Base-by-base conservation (phyloP, 1,140 invertebrate species). In the Probaryconus sp. region DNA sequence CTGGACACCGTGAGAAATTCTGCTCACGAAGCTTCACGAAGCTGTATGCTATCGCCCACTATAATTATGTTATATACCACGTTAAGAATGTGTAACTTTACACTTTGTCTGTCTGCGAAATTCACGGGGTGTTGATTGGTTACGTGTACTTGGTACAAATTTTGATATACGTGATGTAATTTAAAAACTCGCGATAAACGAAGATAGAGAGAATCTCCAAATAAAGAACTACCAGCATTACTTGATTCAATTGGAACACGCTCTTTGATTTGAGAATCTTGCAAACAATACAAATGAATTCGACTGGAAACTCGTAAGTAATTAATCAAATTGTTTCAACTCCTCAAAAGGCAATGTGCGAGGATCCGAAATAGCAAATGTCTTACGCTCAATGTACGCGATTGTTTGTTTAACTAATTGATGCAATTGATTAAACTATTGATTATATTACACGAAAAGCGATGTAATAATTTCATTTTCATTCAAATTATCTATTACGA, bases 21-120 rank as follows among this genome's bases (percentile, higher is more conserved):
- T 9, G 42, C 17, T 31, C 63, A 56, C 63, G 63, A 67, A 67
- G 42, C 43, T 40, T 20, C n/a, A n/a, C n/a, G n/a, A 43, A 42
- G 37, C 63, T 31, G 30, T 56, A 50, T 50, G 51, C 24, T 30
- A 56, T 47, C 37, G 43, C 28, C 42, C 43, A 38, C 64, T 69
- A 18, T 69, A 69, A 69, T 61, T 69, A 69, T 61, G 38, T 61
- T 69, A 69, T 47, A 47, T 55, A 38, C 21, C 31, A 20, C 33
- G 38, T 47, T 69, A 69, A 69, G 55, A 61, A 69, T 69, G 55
- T 61, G 55, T 55, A 69, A 69, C 40, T 69, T 61, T 55, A 47
- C 48, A 24, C 48, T 69, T 53, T 55, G 40, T 60, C 42, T 55
- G 40, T 60, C 42, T 33, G 43, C 53, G 9, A 53, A 53, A 53